Evolutionary conservation across 2,113 vertebrate genomes (phyloP).

Genomic region (Microcebus griseorufus): DNA sequence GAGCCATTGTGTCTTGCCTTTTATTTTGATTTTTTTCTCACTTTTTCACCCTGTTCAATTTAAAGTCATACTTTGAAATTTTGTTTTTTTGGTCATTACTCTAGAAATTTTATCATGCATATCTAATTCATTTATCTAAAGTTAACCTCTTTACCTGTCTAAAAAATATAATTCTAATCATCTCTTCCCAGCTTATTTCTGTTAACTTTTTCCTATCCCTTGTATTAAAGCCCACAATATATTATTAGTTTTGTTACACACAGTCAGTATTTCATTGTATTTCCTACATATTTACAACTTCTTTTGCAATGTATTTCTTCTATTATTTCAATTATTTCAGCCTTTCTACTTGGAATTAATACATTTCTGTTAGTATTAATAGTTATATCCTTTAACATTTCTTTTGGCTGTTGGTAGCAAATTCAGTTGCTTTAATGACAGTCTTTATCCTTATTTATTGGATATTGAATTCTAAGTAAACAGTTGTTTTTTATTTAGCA

Average conservation of each 20-base stretch:
- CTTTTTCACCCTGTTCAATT: not conserved
- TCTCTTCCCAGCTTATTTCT: not conserved
- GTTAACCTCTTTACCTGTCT: not conserved
- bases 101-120: not conserved
- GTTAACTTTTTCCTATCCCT: not conserved
- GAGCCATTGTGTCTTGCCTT: not conserved
- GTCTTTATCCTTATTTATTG: not conserved
- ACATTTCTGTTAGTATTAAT: not conserved
- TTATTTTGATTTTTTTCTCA: not conserved
- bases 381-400: not conserved
- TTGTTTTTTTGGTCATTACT: not conserved
- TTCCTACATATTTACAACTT: not conserved
- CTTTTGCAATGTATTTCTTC: not conserved
- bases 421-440: not conserved
- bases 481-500: not conserved
- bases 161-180: not conserved
- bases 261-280: not conserved
- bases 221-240: not conserved
- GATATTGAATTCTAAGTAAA: not conserved
- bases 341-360: not conserved
- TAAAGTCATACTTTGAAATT: not conserved
- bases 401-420: not conserved
- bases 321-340: not conserved
- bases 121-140: constrained; percentile 4
- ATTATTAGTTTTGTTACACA: not conserved